These are phyloP conservation scores for Trichomalopsis sarcophagae DNA, from an alignment of 1,140 invertebrate genomes.

Conservation along the genomic window DNA sequence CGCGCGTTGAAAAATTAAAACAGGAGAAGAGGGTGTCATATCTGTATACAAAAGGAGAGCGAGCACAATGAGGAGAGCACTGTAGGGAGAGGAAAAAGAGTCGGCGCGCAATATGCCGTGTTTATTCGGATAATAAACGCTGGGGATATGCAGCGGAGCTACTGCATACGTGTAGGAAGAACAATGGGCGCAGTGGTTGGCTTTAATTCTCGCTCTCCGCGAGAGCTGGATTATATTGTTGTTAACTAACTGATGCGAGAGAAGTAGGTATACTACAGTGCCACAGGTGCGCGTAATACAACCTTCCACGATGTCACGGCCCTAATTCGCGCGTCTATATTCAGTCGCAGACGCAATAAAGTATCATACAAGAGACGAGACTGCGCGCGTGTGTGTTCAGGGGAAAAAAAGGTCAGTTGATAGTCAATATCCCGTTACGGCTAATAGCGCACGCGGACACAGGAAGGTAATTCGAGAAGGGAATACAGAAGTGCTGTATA, in stretches of 20 bases:
- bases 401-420: not conserved
- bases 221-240: no score
- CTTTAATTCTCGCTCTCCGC: not conserved
- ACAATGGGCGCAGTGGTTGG: not conserved
- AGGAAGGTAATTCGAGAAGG: constrained; percentile 30
- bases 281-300: no score
- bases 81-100: not conserved
- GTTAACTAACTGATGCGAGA: no score
- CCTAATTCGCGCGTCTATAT: no score
- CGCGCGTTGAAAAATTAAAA: constrained; percentile 22
- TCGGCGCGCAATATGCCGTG: constrained; percentile 35
- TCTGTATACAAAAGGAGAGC: not conserved
- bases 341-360: not conserved
- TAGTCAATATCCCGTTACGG: not conserved
- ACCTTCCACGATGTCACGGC: no score
- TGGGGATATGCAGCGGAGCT: no score
- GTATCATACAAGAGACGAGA: not conserved
- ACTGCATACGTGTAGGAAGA: not conserved
- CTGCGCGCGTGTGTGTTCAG: not conserved
- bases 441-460: not conserved
- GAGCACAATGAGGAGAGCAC: not conserved
- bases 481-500: constrained; percentile 7
- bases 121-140: constrained; percentile 51
- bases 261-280: no score
- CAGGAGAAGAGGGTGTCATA: not conserved